Evolutionary conservation across 2,888 invertebrate species (phyloP), one percentile per base, ranked within the genome.

Genomic region (Phlogophora meticulosa): DNA sequence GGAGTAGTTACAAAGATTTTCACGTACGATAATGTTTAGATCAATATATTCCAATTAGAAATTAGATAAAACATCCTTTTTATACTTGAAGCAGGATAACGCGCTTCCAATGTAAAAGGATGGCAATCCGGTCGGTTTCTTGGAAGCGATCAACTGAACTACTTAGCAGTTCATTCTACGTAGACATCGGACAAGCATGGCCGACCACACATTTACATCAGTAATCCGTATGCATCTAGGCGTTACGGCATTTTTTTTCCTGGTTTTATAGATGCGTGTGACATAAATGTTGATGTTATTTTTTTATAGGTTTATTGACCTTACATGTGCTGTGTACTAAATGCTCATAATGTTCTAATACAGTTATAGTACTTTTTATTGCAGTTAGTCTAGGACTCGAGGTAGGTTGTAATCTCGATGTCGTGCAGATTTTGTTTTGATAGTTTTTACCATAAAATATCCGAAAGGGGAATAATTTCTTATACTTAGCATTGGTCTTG

Each of bases 171-270:
- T 42, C 32, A 55, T 51, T 43, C 42, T 38, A 73, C 57, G 55
- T 13, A n/a, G 48, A 15, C 24, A 45, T 48, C 55, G 46, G 57
- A 67, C 58, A 56, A 46, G 75, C 75, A 24, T 76, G 46, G 20
- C 43, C 43, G 45, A 24, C 5, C 61, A 57, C 15, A n/a, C 28
- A 58, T 76, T 59, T 59, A 58, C 75, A 79, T n/a, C n/a, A n/a
- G n/a, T 79, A 79, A 79, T 62, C 42, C 28, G 46, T 43, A 59
- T 75, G 75, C 61, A 79, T 61, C 61, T 74, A 79, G 68, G 24
- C 60, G 67, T 53, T 48, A 75, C 74, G 52, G 48, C 4, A 22
- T 38, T 32, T 45, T 61, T 72, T 43, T 46, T 24, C 40, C 20
- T 28, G 9, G 7, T 17, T 70, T 17, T 32, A 24, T 32, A 55